phyloP scores from a whole-genome alignment of 2,888 invertebrate species.

The Perizoma affinitatum region DNA sequence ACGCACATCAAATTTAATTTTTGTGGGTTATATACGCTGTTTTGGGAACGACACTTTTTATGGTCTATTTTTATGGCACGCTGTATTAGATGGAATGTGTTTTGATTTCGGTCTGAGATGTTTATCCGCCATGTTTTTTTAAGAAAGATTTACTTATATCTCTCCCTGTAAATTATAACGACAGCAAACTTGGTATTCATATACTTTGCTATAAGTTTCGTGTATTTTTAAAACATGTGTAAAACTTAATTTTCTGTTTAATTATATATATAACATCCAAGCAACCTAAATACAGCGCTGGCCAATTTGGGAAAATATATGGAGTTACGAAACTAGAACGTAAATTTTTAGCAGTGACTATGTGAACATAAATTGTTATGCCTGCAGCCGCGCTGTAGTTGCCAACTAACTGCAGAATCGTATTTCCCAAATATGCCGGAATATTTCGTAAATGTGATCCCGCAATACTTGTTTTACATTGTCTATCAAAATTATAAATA shows the following conservation, averaged over 20 bases:
- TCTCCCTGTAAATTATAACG: no score
- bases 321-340: conserved; percentile 39
- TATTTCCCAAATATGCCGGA: conserved; percentile 22
- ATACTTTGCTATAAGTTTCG: no score
- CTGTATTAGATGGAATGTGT: conserved; percentile 24
- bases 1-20: conserved; percentile 38
- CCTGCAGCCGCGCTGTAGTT: conserved; percentile 46
- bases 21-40: conserved; percentile 29
- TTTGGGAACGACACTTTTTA: conserved; percentile 26
- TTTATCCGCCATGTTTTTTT: neutral
- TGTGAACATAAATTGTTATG: conserved; percentile 47
- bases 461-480: neutral
- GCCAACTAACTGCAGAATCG: conserved; percentile 20
- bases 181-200: no score
- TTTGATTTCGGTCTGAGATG: conserved; percentile 21
- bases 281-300: conserved; percentile 15
- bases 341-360: conserved; percentile 51
- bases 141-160: no score
- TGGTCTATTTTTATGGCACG: conserved; percentile 26
- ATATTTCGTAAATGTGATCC: neutral
- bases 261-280: conserved; percentile 3
- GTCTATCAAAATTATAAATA: no score
- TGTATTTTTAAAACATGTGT: no score
- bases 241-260: conserved; percentile 2
- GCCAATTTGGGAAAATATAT: conserved; percentile 43